Base-by-base conservation (phyloP, 2,797 vertebrate species). In the Pampus argenteus region DNA sequence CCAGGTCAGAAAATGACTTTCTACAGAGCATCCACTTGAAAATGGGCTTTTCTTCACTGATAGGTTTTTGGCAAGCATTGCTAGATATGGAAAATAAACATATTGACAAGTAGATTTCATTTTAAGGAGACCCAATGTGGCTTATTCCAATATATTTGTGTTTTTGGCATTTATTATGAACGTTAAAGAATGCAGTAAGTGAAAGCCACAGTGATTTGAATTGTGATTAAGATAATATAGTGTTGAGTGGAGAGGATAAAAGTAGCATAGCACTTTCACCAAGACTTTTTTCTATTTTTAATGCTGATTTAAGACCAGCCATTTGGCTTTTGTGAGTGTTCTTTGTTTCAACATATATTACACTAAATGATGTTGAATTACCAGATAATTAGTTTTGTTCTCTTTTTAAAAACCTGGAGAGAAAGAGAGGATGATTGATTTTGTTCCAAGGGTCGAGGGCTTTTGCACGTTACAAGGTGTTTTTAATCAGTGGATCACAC, bases 1-100 rank as follows among this genome's bases (percentile, higher is more conserved):
- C 55, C 69, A 81, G 88, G 86, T 90, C 80, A 85, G 68, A 88
- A 34, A 83, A 83, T 70, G 63, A 77, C 63, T 78, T 84, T 84
- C 62, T 77, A 82, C 74, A 77, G 49, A 76, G 50, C 63, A 90
- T 73, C 76, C 71, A 55, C 79, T 77, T 75, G 44, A 80, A 87
- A 84, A 66, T 78, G 17, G 36, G 3, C 64, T 78, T 66, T 66
- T 86, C 52, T 69, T 58, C 25, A 69, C 4, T 61, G 52, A 74
- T 54, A 49, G 63, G 5, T 58, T 52, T 74, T 59, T 66, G 48
- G 48, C 69, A 50, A 28, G 40, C 15, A 74, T 50, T 31, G 47
- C 52, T 68, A 40, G 15, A 62, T 68, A 48, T 59, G 17, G 42
- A 47, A 10, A 48, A 55, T 63, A 23, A 64, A 34, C 0, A 1